Evolutionary conservation across 30 jellyfish, hydroid and myxozoan species (phyloP).

Genomic region (Clytia hemisphaerica): DNA sequence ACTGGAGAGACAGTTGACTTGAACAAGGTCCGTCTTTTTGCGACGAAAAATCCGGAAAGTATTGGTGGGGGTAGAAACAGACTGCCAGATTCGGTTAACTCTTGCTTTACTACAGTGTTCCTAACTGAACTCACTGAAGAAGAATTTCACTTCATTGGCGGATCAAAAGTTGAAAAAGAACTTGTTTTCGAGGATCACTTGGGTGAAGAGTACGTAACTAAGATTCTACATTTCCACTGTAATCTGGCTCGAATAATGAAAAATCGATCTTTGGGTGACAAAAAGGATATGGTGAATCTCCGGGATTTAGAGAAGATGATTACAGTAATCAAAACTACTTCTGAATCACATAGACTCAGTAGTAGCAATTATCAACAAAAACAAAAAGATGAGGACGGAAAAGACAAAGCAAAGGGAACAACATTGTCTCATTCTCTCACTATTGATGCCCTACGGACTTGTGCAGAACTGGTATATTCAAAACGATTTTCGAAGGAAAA

Average conservation of each 20-base stretch:
- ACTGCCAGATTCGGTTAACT: not conserved
- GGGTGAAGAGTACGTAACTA: not conserved
- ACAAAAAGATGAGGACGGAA: not conserved
- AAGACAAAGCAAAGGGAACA: not conserved
- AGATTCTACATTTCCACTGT: not conserved
- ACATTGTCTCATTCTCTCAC: too few relatives aligned
- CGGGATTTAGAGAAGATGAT: conserved; percentile 1
- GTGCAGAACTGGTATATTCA: conserved; percentile 1
- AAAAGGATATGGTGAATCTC: not conserved
- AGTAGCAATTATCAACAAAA: not conserved
- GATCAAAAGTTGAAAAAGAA: not conserved
- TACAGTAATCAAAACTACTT: not conserved
- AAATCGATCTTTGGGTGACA: not conserved
- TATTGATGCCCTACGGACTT: not conserved
- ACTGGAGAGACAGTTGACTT: not conserved
- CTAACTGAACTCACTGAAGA: not conserved
- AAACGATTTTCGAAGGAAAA: not conserved
- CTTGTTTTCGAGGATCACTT: not conserved
- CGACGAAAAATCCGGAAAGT: conserved; percentile 19
- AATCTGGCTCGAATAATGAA: not conserved
- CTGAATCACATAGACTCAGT: conserved; percentile 6
- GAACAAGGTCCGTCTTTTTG: not conserved
- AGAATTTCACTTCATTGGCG: not conserved
- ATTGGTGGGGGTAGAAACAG: conserved; percentile 11
- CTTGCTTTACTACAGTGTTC: not conserved